Evolutionary conservation across 2,797 vertebrate species (phyloP).

Genomic region (Pangasius macronema): DNA sequence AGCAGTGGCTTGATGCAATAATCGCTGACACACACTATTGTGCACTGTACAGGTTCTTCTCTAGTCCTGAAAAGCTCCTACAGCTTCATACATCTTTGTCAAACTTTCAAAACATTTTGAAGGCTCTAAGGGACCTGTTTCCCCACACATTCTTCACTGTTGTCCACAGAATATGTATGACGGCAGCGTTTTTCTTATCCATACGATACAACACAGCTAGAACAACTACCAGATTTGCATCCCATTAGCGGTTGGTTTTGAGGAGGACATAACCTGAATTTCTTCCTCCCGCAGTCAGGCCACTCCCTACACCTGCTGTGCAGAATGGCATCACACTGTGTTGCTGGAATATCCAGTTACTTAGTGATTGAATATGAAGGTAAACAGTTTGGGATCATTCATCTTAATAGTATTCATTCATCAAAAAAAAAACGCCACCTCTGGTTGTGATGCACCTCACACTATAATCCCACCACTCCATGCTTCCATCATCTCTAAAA

Average conservation of each 20-base stretch:
- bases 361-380: not conserved
- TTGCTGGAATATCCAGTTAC: not conserved
- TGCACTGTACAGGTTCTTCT: not conserved
- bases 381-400: not conserved
- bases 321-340: not conserved
- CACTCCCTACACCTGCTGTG: not conserved
- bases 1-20: not conserved
- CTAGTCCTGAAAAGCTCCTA: not conserved
- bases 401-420: no score
- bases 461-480: not conserved
- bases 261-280: not conserved
- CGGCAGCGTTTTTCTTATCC: not conserved
- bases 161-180: not conserved
- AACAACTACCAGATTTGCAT: not conserved
- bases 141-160: no score
- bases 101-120: not conserved
- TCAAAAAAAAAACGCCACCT: not conserved
- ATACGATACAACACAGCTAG: not conserved
- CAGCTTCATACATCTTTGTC: not conserved
- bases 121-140: not conserved
- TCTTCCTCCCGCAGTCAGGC: not conserved
- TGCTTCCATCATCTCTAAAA: not conserved
- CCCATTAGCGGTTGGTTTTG: not conserved
- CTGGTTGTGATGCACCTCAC: not conserved
- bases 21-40: not conserved